A percentile compares a stretch with the other conserved stretches of the same genome.
Conservation (phyloP, 2,797 vertebrate genomes). For the Botia almorhae region DNA sequence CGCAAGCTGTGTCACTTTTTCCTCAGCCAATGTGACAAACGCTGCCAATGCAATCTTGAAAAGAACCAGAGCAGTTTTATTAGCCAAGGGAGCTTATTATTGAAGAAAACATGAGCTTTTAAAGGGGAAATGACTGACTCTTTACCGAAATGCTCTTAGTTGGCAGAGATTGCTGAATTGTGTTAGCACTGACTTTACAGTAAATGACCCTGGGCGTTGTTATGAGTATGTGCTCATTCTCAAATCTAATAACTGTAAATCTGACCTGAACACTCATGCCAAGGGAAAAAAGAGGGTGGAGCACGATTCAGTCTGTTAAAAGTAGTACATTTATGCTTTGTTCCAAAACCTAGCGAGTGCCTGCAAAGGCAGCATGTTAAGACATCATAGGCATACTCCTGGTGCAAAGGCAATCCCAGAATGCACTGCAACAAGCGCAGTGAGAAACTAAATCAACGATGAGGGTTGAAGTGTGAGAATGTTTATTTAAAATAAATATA, state of each 20-base stretch:
- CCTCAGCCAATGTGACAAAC: constrained; percentile 56
- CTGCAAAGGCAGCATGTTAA: not conserved
- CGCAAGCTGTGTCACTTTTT: constrained; percentile 67
- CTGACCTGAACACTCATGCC: constrained; percentile 29
- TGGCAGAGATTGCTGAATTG: constrained; percentile 18
- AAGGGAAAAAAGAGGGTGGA: constrained; percentile 20
- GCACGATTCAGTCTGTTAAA: not conserved
- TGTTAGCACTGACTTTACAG: constrained; percentile 48
- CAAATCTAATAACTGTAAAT: constrained; percentile 40
- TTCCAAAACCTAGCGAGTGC: not conserved
- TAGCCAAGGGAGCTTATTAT: constrained; percentile 62
- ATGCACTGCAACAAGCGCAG: not conserved
- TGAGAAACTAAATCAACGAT: not conserved
- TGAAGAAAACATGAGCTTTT: constrained; percentile 59
- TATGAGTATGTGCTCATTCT: constrained; percentile 38
- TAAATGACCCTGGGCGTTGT: constrained; percentile 26
- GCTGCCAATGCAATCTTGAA: constrained; percentile 63
- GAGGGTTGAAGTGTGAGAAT: too few relatives aligned
- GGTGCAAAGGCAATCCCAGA: not conserved
- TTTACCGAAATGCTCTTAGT: constrained; percentile 34
- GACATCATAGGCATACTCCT: not conserved
- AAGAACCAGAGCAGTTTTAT: constrained; percentile 60
- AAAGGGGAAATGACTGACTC: constrained; percentile 63
- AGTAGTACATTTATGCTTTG: not conserved
- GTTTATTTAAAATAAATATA: too few relatives aligned